phyloP scores from a whole-genome alignment of 2,113 vertebrate species.

The Eulacestoma nigropectus region DNA sequence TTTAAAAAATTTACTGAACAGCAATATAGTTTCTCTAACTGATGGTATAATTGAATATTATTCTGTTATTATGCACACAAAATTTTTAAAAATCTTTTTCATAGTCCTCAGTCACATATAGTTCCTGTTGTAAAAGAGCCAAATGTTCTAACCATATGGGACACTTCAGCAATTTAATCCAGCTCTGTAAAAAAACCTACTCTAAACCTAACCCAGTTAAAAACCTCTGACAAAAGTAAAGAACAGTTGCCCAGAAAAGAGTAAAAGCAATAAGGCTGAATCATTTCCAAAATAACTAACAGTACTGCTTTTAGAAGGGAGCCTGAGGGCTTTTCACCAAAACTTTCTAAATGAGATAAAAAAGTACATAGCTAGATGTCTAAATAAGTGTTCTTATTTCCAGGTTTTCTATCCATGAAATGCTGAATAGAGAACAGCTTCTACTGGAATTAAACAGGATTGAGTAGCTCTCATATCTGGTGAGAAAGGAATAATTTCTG shows the following conservation, averaged over 20 bases:
- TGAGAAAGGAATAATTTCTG: background rate
- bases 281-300: background rate
- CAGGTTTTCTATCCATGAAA: background rate
- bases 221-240: background rate
- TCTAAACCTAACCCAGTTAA: background rate
- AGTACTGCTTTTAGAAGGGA: background rate
- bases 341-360: background rate
- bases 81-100: background rate
- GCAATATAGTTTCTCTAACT: background rate
- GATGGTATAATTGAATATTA: background rate
- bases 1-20: background rate
- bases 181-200: background rate
- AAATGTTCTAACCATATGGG: background rate
- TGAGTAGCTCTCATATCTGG: background rate
- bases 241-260: background rate
- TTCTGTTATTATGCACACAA: background rate
- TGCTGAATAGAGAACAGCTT: background rate
- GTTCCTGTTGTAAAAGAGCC: background rate
- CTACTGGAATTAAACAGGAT: background rate
- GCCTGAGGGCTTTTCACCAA: background rate
- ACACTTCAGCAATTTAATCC: background rate
- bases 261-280: background rate
- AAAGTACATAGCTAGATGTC: background rate
- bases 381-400: background rate
- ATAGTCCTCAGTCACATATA: background rate